Evolutionary conservation across 2,797 vertebrate genomes (phyloP), one percentile per base, ranked within the genome.

Genomic region (Muscicapa striata): DNA sequence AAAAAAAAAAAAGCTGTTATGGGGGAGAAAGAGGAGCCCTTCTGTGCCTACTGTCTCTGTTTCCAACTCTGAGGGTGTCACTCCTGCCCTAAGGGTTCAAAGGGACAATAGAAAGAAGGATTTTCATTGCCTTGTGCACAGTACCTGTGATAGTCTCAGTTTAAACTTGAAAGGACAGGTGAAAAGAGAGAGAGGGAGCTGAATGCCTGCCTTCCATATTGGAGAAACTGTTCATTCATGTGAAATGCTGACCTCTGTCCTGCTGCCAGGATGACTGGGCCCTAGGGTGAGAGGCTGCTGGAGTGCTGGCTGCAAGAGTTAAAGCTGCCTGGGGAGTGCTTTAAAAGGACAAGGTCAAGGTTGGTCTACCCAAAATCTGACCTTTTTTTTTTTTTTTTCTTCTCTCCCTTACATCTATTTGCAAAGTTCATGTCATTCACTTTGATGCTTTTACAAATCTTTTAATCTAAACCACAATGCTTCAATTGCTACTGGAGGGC

Each of bases 171-270:
- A 96, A 96, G 88, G 82, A 94, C 89, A 95, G 94, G 95, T 95
- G 91, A 94, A 87, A 94, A 89, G 73, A 89, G 59, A 91, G 62
- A 79, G 78, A 45, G 67, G 9, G 30, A 70, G 57, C 51, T 59
- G 74, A 82, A 52, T 64, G 52, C 84, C 69, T 73, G 67, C 90
- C n/a, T 91, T 81, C 27, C 36, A 83, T 80, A 94, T 87, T 66
- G 84, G 90, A 95, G 96, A 97, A 97, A 97, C 97, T 96, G 96
- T 97, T 98, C 97, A 96, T 97, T 97, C 94, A 30, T 96, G 96
- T 95, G 97, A 95, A 97, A 96, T 97, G 94, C 84, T 98, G 97
- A 98, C 97, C 97, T 98, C 97, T 98, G 97, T 92, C 96, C 95
- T 91, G 91, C 87, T 96, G 97, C 97, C 96, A 95, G 66, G 84